Evolutionary conservation across 2,888 invertebrate genomes (phyloP).

Genomic region (Patella caerulea): DNA sequence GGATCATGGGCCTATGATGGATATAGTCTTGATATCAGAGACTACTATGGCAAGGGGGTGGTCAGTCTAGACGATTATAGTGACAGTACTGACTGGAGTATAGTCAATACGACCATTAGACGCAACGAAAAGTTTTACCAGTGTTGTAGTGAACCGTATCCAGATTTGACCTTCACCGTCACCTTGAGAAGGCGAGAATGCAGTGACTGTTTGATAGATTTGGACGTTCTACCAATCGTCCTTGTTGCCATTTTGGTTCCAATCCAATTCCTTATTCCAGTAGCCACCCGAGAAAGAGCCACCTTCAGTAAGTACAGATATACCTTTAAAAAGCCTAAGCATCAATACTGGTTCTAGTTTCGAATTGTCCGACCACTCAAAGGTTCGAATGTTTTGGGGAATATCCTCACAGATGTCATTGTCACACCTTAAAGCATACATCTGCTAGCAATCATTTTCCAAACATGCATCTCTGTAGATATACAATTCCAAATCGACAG

Average conservation of each 20-base stretch:
- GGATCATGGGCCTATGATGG: conserved; percentile 6
- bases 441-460: too few species aligned
- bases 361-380: too few species aligned
- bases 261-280: conserved; percentile 2
- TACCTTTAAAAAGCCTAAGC: too few species aligned
- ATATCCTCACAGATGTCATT: too few species aligned
- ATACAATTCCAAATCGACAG: too few species aligned
- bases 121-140: neutral
- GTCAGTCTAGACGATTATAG: neutral
- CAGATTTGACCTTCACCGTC: neutral
- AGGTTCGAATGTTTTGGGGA: too few species aligned
- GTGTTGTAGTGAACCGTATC: neutral
- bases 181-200: neutral
- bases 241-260: neutral
- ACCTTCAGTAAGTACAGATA: neutral
- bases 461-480: too few species aligned
- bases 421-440: too few species aligned
- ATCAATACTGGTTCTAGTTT: too few species aligned
- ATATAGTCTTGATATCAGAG: conserved; percentile 4
- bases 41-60: neutral
- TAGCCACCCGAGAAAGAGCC: neutral
- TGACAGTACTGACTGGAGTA: neutral
- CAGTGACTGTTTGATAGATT: neutral
- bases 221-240: neutral
- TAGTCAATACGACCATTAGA: conserved; percentile 1